Base-by-base conservation (phyloP, 2,888 invertebrate genomes). In the Monochamus alternatus region DNA sequence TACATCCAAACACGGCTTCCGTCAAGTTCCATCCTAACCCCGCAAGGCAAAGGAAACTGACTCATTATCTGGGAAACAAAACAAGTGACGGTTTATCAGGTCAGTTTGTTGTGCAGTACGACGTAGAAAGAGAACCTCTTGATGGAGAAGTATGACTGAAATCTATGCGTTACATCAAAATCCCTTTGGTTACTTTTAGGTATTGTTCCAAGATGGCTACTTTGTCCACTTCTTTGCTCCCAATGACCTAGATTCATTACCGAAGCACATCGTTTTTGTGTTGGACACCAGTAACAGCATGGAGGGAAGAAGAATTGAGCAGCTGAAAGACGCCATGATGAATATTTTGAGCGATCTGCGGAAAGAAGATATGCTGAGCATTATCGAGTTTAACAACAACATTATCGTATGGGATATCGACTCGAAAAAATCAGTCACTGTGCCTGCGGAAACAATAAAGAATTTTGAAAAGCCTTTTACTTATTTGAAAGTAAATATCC, bases 221-320 rank as follows among this genome's bases (percentile, higher is more conserved):
- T 95, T 95, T 87, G 93, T 94, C 0, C 95, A 95, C 83, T 94
- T 94, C 89, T 94, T 94, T 86, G 92, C 94, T 8, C 95, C 95
- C 0, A 86, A 88, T 2, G 90, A 91, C 38, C 86, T 93, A 76
- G 89, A 90, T 32, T 90, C 93, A 2, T 88, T 94, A 58, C 90
- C 89, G 73, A 94, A 95, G 86, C 92, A 93, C 82, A 92, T 93
- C 4, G 90, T 95, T 5, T 95, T 95, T 86, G 93, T 95, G 9
- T 89, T 95, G 83, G 95, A 95, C 85, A 92, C 93, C 0, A 94
- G 94, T 38, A 94, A 94, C 10, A 94, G 94, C 68, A 95, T 95
- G 95, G 88, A 89, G 81, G 94, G 92, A 38, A 89, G 90, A 65
- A 94, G 93, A 89, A 91, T 94, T 55, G 87, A 89, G 31, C 94